phyloP scores from a whole-genome alignment of 2,797 vertebrate genomes.

The Clarias laeviceps region DNA sequence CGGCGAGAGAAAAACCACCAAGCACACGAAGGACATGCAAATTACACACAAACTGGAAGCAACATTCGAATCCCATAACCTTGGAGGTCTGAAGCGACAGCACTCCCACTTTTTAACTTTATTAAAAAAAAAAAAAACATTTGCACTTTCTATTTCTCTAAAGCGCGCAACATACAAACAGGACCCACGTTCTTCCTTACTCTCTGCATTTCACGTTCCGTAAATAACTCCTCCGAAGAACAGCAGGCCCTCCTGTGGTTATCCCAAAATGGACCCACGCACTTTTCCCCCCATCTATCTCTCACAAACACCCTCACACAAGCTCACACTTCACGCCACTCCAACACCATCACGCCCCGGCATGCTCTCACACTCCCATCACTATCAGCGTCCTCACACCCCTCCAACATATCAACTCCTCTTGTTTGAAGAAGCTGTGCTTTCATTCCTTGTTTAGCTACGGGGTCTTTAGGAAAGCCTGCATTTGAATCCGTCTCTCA shows the following conservation, averaged over 20 bases:
- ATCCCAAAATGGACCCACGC: conserved; percentile 26
- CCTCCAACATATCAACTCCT: conserved; percentile 36
- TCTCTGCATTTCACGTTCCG: background rate
- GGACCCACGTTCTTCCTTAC: conserved; percentile 15
- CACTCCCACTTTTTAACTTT: no score
- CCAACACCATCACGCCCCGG: conserved; percentile 37
- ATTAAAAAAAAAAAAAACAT: background rate
- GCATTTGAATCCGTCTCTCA: conserved; percentile 35
- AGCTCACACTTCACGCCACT: conserved; percentile 35
- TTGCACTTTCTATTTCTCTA: background rate
- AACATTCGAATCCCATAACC: no score
- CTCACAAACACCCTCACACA: conserved; percentile 35
- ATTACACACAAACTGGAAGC: no score
- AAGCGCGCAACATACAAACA: background rate
- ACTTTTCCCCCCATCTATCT: background rate
- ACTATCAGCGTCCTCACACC: conserved; percentile 44
- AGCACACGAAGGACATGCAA: no score
- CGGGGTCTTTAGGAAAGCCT: conserved; percentile 45
- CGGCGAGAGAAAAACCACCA: no score
- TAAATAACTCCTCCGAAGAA: conserved; percentile 31
- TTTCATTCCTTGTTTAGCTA: conserved; percentile 49
- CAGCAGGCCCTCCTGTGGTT: conserved; percentile 39
- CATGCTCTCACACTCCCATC: conserved; percentile 37
- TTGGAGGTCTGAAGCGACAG: no score
- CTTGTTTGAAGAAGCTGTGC: conserved; percentile 44